These are phyloP conservation scores for Schizopygopsis malacanthus DNA, from an alignment of 2,797 vertebrate species.

Conservation along the genomic window DNA sequence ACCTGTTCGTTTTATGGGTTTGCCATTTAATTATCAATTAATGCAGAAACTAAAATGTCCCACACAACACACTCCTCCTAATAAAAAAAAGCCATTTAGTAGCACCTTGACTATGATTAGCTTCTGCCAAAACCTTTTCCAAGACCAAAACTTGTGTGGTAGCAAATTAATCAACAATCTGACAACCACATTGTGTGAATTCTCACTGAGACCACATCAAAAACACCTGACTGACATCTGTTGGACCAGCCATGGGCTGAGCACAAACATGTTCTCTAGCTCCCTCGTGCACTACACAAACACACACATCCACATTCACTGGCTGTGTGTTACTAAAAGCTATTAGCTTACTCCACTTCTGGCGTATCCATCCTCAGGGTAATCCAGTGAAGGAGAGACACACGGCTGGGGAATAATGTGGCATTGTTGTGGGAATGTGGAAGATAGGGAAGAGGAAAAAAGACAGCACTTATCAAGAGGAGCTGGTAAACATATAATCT, in stretches of 20 bases:
- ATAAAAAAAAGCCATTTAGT: slow-evolving; percentile 45
- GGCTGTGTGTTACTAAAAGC: slow-evolving; percentile 58
- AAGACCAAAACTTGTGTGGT: slow-evolving; percentile 44
- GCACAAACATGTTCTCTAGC: slow-evolving; percentile 49
- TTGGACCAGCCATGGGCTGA: slow-evolving; percentile 40
- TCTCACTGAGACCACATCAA: slow-evolving; percentile 51
- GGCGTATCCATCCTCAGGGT: slow-evolving; percentile 60
- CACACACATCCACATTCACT: slow-evolving; percentile 19
- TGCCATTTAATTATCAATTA: neutral
- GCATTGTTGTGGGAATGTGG: slow-evolving; percentile 64
- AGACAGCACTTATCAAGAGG: slow-evolving; percentile 65
- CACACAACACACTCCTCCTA: slow-evolving; percentile 20
- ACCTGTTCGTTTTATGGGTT: neutral
- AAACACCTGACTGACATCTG: slow-evolving; percentile 57
- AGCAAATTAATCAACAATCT: slow-evolving; percentile 58
- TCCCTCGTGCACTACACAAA: slow-evolving; percentile 22
- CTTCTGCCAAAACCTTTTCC: slow-evolving; percentile 46
- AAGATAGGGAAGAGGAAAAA: slow-evolving; percentile 62
- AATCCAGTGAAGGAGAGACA: slow-evolving; percentile 60
- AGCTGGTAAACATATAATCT: slow-evolving; percentile 68
- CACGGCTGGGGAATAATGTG: slow-evolving; percentile 61
- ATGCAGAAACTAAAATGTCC: slow-evolving; percentile 30
- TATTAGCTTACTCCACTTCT: slow-evolving; percentile 62
- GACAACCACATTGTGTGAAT: slow-evolving; percentile 46
- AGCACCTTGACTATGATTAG: slow-evolving; percentile 47